phyloP scores from a whole-genome alignment of 2,888 invertebrate genomes.

The Podabrus alpinus region DNA sequence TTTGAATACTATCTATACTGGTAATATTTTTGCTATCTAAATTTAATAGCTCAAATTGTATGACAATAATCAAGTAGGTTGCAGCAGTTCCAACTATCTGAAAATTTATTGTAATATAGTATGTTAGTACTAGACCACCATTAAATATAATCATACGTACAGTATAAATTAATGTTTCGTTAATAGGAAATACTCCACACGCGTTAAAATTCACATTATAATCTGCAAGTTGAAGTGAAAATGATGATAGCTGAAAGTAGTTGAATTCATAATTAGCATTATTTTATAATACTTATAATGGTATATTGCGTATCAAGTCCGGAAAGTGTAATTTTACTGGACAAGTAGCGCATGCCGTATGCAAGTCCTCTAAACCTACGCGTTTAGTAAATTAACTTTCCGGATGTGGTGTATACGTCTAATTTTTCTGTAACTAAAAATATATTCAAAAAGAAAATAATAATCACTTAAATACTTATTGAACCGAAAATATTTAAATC shows the following conservation, averaged over 20 bases:
- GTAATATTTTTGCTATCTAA: not conserved
- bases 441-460: too few relatives aligned
- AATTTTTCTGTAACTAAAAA: too few relatives aligned
- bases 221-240: constrained; percentile 21
- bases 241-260: constrained; percentile 17
- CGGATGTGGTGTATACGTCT: too few relatives aligned
- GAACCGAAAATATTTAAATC: too few relatives aligned
- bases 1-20: not conserved
- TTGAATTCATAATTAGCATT: not conserved
- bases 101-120: not conserved
- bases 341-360: too few relatives aligned
- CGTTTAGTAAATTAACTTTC: too few relatives aligned
- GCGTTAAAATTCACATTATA: constrained; percentile 17
- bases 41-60: constrained; percentile 18
- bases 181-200: constrained; percentile 17
- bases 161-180: constrained; percentile 18
- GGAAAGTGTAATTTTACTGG: too few relatives aligned
- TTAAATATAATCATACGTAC: not conserved
- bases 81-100: constrained; percentile 23
- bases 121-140: not conserved
- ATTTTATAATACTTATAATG: too few relatives aligned
- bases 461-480: too few relatives aligned
- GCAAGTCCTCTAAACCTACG: too few relatives aligned
- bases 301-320: too few relatives aligned
- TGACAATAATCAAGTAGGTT: constrained; percentile 20